Conservation (phyloP, 1,140 invertebrate genomes). For the Papilio polyxenes region DNA sequence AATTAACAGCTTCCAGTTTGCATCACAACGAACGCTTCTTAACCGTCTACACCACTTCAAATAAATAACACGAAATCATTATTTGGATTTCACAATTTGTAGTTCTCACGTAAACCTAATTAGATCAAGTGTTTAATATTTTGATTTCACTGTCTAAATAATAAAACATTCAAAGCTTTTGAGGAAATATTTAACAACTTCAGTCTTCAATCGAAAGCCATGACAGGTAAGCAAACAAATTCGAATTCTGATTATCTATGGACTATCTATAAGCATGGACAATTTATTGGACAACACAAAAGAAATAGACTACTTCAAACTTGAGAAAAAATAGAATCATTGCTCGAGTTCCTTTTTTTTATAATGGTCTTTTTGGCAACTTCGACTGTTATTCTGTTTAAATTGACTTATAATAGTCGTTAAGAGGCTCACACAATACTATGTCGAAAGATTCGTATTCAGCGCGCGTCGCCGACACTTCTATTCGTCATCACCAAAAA, state of each 20-base stretch:
- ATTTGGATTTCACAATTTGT: slow-evolving; percentile 22
- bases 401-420: too few relatives aligned
- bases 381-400: too few relatives aligned
- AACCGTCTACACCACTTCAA: slow-evolving; percentile 19
- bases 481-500: too few relatives aligned
- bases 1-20: slow-evolving; percentile 1
- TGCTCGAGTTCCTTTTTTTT: too few relatives aligned
- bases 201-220: slow-evolving; percentile 29
- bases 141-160: slow-evolving; percentile 2
- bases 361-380: too few relatives aligned
- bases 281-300: too few relatives aligned
- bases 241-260: slow-evolving; percentile 30
- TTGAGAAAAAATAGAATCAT: too few relatives aligned
- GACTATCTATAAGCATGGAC: not conserved
- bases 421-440: too few relatives aligned
- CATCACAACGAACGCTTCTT: slow-evolving; percentile 36
- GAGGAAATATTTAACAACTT: slow-evolving; percentile 23
- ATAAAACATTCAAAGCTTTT: slow-evolving; percentile 5
- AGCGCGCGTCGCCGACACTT: too few relatives aligned
- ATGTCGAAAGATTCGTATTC: too few relatives aligned
- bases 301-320: not conserved
- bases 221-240: slow-evolving; percentile 38
- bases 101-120: not conserved
- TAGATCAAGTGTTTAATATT: not conserved
- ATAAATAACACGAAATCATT: slow-evolving; percentile 6